Percentiles rank a stretch among this genome's conserved stretches.
Evolutionary conservation across 2,888 invertebrate species (phyloP).

Genomic region (Lamellibrachia satsuma): DNA sequence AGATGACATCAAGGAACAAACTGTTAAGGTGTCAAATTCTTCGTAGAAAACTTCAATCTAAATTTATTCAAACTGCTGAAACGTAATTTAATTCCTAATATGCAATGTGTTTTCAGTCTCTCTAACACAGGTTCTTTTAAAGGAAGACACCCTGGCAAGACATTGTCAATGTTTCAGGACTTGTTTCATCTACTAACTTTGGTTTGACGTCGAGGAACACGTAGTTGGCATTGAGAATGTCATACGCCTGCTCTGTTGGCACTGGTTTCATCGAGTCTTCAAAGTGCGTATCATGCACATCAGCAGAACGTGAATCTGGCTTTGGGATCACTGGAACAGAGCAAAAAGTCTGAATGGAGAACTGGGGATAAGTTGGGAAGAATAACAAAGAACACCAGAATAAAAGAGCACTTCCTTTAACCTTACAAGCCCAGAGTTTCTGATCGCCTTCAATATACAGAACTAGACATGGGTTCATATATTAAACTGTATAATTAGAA

Average conservation of each 20-base stretch:
- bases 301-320: neutral
- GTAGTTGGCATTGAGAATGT: neutral
- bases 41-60: no score
- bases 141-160: neutral
- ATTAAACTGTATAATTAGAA: no score
- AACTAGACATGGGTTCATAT: no score
- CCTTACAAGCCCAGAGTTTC: no score
- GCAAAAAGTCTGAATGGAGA: neutral
- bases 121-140: neutral
- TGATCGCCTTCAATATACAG: no score
- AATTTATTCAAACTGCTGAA: no score
- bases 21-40: no score
- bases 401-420: neutral
- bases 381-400: neutral
- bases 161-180: neutral
- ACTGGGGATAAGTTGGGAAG: neutral
- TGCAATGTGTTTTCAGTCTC: neutral
- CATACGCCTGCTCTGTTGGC: neutral
- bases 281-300: neutral
- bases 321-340: neutral
- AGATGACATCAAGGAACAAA: no score
- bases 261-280: conserved; percentile 1
- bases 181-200: neutral
- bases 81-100: no score
- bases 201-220: neutral